Evolutionary conservation across 2,888 invertebrate species (phyloP), one percentile per base, ranked within the genome.

Genomic region (Imbricaverruca yamaguchii): DNA sequence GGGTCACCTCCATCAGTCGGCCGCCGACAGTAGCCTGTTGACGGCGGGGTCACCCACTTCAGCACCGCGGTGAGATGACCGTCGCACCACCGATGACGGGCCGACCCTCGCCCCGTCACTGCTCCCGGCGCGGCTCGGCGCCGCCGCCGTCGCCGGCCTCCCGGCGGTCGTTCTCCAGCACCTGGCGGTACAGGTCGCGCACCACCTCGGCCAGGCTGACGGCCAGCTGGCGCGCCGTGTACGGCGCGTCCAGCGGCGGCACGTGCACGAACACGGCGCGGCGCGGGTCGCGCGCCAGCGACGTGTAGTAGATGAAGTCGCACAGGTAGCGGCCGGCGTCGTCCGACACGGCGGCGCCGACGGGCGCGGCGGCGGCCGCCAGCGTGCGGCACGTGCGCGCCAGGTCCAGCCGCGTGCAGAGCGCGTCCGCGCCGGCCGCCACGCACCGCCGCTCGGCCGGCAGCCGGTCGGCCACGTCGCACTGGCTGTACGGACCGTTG

Each of bases 271-370:
- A 95, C 21, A 94, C 87, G 3, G 91, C 90, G 81, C 91, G 88
- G 61, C 85, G 84, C 80, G 85, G 85, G 87, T 92, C 89, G 53
- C 91, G 89, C 84, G 90, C 90, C 65, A 95, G 88, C 0, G 94
- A 95, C 55, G 91, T 91, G 88, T 92, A 94, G 88, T 92, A 95
- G 81, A 91, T 92, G 87, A 92, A 95, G 87, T 94, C 95, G 87
- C 95, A 95, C 7, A 95, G 88, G 86, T 92, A 95, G 87, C 93
- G 91, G 87, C 25, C 82, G 7, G 81, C 80, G 80, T 81, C 59
- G n/a, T 25, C 25, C 3, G 82, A 82, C 9, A 56, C 13, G 23
- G 21, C n/a, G 21, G 59, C 82, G n/a, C 12, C 56, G 8, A 81
- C 74, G 1, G 57, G 0, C 13, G 39, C 39, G 10, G 18, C 79